phyloP scores from a whole-genome alignment of 2,888 invertebrate species.

The Nudaria mundana region DNA sequence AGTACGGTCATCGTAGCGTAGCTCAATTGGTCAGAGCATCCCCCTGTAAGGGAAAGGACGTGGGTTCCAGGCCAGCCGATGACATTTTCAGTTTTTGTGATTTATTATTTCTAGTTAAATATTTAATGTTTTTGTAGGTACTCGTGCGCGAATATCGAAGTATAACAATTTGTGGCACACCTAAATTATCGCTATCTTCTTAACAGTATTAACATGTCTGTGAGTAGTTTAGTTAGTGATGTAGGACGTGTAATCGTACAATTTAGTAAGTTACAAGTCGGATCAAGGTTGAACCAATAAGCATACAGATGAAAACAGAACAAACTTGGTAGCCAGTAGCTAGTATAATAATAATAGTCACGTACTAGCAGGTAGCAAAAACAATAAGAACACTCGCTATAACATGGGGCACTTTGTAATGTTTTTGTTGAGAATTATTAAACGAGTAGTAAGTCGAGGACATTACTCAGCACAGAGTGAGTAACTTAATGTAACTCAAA shows the following conservation, averaged over 20 bases:
- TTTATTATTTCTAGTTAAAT: too few species aligned
- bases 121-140: too few species aligned
- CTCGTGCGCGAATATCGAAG: too few species aligned
- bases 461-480: neutral
- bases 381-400: conserved; percentile 14
- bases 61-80: too few species aligned
- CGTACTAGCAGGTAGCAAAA: conserved; percentile 12
- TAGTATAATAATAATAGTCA: conserved; percentile 20
- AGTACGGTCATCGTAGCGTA: too few species aligned
- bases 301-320: conserved; percentile 16
- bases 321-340: conserved; percentile 7
- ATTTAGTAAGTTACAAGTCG: conserved; percentile 28
- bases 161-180: too few species aligned
- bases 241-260: conserved; percentile 7
- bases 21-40: too few species aligned
- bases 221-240: conserved; percentile 9
- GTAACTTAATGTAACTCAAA: neutral
- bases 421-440: conserved; percentile 8
- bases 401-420: neutral
- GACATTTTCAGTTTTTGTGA: too few species aligned
- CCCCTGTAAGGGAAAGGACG: too few species aligned
- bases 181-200: conserved; percentile 3
- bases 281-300: conserved; percentile 29
- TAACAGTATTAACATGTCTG: conserved; percentile 8
- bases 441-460: conserved; percentile 5